phyloP scores from a whole-genome alignment of 1,140 invertebrate species.

The Phenacoccus solenopsis region DNA sequence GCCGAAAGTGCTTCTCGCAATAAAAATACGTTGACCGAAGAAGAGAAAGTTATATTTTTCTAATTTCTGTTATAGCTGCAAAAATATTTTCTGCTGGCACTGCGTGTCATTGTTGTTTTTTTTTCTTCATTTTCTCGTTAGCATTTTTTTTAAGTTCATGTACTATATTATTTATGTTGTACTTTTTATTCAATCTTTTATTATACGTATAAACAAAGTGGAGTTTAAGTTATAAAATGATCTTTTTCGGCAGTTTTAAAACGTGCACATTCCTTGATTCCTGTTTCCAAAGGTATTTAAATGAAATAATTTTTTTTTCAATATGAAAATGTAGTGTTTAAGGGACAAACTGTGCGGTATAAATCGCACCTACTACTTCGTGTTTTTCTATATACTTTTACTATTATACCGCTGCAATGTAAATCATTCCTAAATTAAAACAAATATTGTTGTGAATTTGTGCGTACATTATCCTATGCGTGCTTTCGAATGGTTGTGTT shows the following conservation, averaged over 20 bases:
- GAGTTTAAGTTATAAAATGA: not conserved
- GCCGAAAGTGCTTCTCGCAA: slow-evolving; percentile 21
- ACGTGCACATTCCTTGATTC: slow-evolving; percentile 1
- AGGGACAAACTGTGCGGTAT: too few relatives aligned
- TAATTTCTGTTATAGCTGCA: slow-evolving; percentile 28
- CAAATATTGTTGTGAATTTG: not conserved
- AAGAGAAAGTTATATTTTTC: slow-evolving; percentile 41
- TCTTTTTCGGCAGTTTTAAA: not conserved
- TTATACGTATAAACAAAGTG: not conserved
- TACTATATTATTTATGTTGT: not conserved
- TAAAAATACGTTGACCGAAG: slow-evolving; percentile 28
- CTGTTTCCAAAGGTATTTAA: not conserved
- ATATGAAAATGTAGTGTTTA: not conserved
- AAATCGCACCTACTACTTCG: not conserved
- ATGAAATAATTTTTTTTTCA: too few relatives aligned
- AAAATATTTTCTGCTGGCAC: too few relatives aligned
- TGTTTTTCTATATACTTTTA: too few relatives aligned
- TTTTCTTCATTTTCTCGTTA: not conserved
- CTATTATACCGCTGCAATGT: not conserved
- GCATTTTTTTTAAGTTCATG: not conserved
- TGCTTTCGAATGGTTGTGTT: not conserved
- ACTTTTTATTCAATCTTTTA: not conserved
- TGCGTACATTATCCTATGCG: too few relatives aligned
- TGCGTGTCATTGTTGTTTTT: too few relatives aligned
- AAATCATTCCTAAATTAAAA: not conserved